Evolutionary conservation across 2,797 vertebrate species (phyloP).

Genomic region (Pelodytes ibericus): DNA sequence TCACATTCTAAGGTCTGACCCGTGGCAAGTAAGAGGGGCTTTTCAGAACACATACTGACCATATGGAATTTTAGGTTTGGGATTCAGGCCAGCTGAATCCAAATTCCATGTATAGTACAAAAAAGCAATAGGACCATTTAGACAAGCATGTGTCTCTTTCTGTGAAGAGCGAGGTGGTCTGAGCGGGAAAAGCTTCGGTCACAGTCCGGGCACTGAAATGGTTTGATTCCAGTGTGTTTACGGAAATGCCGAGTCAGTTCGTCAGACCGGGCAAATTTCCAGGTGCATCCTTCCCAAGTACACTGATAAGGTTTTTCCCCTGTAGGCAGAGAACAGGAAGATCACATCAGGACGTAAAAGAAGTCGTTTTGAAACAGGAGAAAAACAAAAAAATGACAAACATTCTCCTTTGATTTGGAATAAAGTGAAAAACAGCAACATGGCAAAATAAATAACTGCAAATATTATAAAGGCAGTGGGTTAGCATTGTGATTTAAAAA

Average conservation of each 20-base stretch:
- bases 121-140: slow-evolving; percentile 71
- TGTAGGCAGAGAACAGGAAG: slow-evolving; percentile 64
- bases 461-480: too few relatives aligned
- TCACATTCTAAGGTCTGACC: slow-evolving; percentile 95
- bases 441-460: too few relatives aligned
- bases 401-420: neutral
- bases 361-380: neutral
- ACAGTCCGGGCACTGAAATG: slow-evolving; percentile 97
- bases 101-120: slow-evolving; percentile 66
- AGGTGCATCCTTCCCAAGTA: slow-evolving; percentile 97
- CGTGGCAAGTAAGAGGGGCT: slow-evolving; percentile 72
- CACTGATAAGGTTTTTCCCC: slow-evolving; percentile 98
- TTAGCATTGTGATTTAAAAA: too few relatives aligned
- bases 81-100: slow-evolving; percentile 92
- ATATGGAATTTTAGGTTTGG: slow-evolving; percentile 71
- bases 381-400: slow-evolving; percentile 11
- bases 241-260: slow-evolving; percentile 98
- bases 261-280: slow-evolving; percentile 98
- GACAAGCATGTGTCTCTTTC: slow-evolving; percentile 95
- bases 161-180: slow-evolving; percentile 95
- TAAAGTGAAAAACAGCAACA: neutral
- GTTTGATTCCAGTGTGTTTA: slow-evolving; percentile 98
- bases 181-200: slow-evolving; percentile 98
- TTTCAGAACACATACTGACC: slow-evolving; percentile 75
- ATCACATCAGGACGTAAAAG: slow-evolving; percentile 26